These are phyloP conservation scores for Umimayanthus kanabou DNA, from an alignment of 92 coral and sea anemone genomes.

Conservation along the genomic window DNA sequence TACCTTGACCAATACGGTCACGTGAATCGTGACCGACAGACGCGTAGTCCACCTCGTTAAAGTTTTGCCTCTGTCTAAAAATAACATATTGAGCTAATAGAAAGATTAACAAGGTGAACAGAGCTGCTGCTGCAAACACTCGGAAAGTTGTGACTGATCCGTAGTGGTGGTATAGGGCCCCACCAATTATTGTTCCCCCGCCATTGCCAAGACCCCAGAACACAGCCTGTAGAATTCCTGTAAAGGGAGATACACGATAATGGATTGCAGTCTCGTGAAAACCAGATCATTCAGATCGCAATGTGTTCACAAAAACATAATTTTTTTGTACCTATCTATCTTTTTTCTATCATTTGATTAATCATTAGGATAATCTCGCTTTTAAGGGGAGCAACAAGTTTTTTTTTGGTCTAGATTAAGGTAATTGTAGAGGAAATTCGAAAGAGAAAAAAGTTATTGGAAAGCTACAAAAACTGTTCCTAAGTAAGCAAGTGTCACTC, in stretches of 20 bases:
- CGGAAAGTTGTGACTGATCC: constrained; percentile 56
- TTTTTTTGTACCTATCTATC: not conserved
- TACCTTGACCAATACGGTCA: not conserved
- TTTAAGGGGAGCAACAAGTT: no score
- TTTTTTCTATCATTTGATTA: not conserved
- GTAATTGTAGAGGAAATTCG: no score
- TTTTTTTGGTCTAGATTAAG: no score
- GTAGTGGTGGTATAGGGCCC: constrained; percentile 58
- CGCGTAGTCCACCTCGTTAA: not conserved
- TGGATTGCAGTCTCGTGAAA: not conserved
- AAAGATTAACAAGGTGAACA: constrained; percentile 41
- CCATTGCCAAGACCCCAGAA: constrained; percentile 85
- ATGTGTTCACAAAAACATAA: not conserved
- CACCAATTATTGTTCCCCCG: constrained; percentile 74
- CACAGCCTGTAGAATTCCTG: constrained; percentile 68
- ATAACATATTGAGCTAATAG: constrained; percentile 13
- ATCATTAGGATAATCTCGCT: no score
- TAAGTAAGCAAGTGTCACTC: no score
- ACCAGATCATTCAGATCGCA: not conserved
- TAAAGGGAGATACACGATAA: not conserved
- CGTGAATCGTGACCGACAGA: constrained; percentile 4
- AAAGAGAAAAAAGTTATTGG: no score
- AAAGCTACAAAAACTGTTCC: no score
- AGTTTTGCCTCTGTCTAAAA: not conserved
- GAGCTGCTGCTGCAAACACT: constrained; percentile 45